A percentile compares a stretch with the other conserved stretches of the same genome.
These are phyloP conservation scores for Cepaea hortensis DNA, from an alignment of 2,888 invertebrate species.

Conservation along the genomic window DNA sequence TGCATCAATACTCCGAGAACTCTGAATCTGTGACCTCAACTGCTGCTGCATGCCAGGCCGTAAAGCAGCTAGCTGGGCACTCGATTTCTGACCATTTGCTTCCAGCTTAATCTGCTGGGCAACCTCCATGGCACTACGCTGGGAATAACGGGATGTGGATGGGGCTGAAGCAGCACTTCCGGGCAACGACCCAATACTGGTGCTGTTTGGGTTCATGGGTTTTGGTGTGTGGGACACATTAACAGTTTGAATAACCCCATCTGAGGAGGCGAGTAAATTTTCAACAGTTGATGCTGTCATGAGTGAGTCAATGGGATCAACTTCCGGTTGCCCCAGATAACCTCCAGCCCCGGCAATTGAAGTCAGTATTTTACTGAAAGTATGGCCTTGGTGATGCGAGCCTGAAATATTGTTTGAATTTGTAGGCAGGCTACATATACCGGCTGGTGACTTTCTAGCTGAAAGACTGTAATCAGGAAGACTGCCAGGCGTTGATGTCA, in stretches of 20 bases:
- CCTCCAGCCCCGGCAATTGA: constrained; percentile 18
- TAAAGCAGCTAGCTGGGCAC: constrained; percentile 43
- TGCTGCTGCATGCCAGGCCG: constrained; percentile 48
- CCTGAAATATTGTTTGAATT: constrained; percentile 28
- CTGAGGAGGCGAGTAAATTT: constrained; percentile 31
- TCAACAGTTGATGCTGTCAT: constrained; percentile 31
- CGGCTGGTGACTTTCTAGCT: constrained; percentile 25
- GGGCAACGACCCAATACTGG: constrained; percentile 18
- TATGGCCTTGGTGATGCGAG: constrained; percentile 23
- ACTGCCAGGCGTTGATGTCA: not conserved
- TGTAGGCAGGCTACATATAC: not conserved
- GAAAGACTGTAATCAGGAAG: not conserved
- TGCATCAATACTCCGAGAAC: constrained; percentile 48
- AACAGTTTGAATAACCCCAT: constrained; percentile 44
- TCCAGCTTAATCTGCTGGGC: constrained; percentile 50
- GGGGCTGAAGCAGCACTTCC: constrained; percentile 7
- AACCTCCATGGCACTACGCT: constrained; percentile 48
- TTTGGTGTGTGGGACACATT: constrained; percentile 48
- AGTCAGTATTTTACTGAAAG: constrained; percentile 42
- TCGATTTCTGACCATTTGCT: constrained; percentile 48
- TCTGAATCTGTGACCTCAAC: constrained; percentile 43
- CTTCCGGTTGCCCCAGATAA: constrained; percentile 22
- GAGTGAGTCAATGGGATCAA: constrained; percentile 16
- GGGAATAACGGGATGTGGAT: constrained; percentile 23
- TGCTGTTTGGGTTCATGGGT: constrained; percentile 22